Evolutionary conservation across 2,113 vertebrate species (phyloP).

Genomic region (Poicephalus meyeri): DNA sequence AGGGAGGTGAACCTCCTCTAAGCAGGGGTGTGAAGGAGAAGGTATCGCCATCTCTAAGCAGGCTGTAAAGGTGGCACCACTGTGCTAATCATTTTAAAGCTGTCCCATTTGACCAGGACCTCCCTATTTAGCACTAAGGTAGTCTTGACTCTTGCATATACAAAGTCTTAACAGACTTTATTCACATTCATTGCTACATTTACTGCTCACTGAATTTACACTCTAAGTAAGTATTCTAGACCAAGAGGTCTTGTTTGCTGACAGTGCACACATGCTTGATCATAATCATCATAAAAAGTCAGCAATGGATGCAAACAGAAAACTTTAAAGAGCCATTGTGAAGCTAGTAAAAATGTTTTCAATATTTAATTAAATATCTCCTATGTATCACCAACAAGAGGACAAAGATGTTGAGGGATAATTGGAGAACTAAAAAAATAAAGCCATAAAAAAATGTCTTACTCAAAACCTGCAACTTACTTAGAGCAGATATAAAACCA

Average conservation of each 20-base stretch:
- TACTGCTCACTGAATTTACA: constrained; percentile 62
- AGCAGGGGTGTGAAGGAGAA: neutral
- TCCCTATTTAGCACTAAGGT: constrained; percentile 2
- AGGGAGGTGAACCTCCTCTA: neutral
- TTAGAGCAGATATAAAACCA: neutral
- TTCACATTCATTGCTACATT: constrained; percentile 41
- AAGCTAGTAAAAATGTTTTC: constrained; percentile 16
- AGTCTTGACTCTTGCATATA: neutral
- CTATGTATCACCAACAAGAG: neutral
- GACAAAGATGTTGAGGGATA: neutral
- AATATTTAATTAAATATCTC: constrained; percentile 1
- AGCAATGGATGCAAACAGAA: constrained; percentile 41
- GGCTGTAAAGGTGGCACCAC: neutral
- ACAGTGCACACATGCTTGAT: constrained; percentile 40
- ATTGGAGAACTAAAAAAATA: neutral
- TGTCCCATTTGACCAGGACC: neutral
- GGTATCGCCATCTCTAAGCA: neutral
- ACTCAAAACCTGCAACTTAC: neutral
- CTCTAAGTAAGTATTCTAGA: constrained; percentile 37
- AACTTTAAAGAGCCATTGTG: constrained; percentile 14
- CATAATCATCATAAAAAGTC: constrained; percentile 54
- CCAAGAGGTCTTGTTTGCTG: constrained; percentile 62
- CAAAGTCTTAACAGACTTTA: neutral
- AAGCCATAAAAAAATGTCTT: neutral
- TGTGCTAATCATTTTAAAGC: neutral